These are phyloP conservation scores for Cyprinodon tularosa DNA, from an alignment of 2,113 vertebrate genomes.

Conservation along the genomic window DNA sequence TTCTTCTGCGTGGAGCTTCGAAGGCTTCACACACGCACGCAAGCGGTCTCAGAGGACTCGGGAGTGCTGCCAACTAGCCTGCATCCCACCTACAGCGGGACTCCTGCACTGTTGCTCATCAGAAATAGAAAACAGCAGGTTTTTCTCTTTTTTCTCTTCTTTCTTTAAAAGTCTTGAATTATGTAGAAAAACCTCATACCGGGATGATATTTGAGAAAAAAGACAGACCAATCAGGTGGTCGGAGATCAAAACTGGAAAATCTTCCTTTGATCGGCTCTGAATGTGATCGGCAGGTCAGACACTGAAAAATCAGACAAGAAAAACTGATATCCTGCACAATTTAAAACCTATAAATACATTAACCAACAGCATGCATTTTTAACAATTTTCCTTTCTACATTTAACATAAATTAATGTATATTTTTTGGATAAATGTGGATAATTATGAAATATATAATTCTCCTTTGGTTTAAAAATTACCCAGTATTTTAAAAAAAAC, in stretches of 20 bases:
- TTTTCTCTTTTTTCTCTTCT: slow-evolving; percentile 10
- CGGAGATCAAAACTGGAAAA: background rate
- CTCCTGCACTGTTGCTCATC: slow-evolving; percentile 53
- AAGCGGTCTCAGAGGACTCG: slow-evolving; percentile 63
- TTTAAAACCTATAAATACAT: background rate
- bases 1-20: slow-evolving; percentile 37
- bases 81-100: slow-evolving; percentile 65
- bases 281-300: background rate
- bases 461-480: background rate
- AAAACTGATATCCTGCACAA: background rate
- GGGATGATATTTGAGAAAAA: background rate
- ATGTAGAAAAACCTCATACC: slow-evolving; percentile 21
- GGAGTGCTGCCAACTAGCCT: slow-evolving; percentile 51
- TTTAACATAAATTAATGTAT: too few species aligned
- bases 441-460: background rate
- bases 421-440: background rate
- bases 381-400: background rate
- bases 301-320: too few species aligned
- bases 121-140: slow-evolving; percentile 57
- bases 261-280: background rate
- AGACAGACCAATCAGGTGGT: background rate
- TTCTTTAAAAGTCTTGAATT: slow-evolving; percentile 42
- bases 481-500: background rate
- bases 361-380: background rate
- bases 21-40: slow-evolving; percentile 39